Evolutionary conservation across 2,113 vertebrate species (phyloP).

Genomic region (Heloderma charlesbogerti): DNA sequence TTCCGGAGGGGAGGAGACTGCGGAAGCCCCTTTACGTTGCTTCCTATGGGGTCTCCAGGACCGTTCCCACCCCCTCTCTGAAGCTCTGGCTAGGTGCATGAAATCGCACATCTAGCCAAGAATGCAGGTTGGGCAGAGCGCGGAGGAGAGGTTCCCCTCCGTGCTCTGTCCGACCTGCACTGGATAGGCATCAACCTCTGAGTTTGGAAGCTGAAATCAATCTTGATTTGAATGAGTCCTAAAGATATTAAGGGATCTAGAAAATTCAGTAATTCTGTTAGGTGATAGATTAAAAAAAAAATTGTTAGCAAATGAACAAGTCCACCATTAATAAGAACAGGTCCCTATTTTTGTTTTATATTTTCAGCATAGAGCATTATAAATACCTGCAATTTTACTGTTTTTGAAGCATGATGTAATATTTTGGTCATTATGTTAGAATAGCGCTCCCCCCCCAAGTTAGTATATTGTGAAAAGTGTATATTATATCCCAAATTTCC

Average conservation of each 20-base stretch:
- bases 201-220: too few species aligned
- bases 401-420: background rate
- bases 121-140: too few species aligned
- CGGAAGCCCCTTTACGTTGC: too few species aligned
- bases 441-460: background rate
- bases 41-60: too few species aligned
- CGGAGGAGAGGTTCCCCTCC: too few species aligned
- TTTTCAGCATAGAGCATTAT: background rate
- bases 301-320: background rate
- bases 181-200: too few species aligned
- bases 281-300: background rate
- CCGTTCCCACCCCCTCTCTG: too few species aligned
- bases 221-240: too few species aligned
- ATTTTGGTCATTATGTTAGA: background rate
- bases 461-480: background rate
- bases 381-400: background rate
- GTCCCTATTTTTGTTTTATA: background rate
- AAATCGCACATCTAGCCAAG: too few species aligned
- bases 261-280: conserved; percentile 7
- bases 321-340: background rate
- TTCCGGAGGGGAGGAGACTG: too few species aligned
- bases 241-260: background rate
- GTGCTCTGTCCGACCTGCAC: too few species aligned
- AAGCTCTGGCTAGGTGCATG: too few species aligned
- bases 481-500: background rate